A percentile compares a stretch with the other conserved stretches of the same genome.
Conservation (phyloP, 2,797 vertebrate species). For the Epinephelus awoara region DNA sequence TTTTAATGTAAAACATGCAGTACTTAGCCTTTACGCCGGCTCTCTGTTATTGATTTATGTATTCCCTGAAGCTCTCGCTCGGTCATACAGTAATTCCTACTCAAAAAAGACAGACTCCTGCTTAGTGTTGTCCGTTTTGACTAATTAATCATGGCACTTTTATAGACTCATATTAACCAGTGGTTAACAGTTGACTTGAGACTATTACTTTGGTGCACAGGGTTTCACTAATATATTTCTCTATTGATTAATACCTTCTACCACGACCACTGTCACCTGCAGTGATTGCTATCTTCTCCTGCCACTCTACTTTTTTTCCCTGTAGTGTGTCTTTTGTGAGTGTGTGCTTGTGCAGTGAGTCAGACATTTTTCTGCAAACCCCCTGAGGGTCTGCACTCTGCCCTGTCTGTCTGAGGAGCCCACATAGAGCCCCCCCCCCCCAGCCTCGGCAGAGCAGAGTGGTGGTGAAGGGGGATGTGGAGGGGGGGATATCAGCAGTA, state of each 20-base stretch:
- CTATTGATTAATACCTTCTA: slow-evolving; percentile 44
- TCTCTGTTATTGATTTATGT: slow-evolving; percentile 26
- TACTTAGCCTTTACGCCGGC: slow-evolving; percentile 1
- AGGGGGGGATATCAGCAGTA: slow-evolving; percentile 23
- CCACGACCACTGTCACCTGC: background rate
- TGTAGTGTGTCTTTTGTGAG: slow-evolving; percentile 5
- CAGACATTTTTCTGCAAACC: slow-evolving; percentile 50
- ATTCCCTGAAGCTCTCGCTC: slow-evolving; percentile 5
- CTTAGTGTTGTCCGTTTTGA: background rate
- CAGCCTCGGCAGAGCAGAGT: slow-evolving; percentile 8
- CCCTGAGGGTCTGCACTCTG: slow-evolving; percentile 47
- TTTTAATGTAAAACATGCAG: slow-evolving; percentile 17
- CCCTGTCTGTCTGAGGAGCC: slow-evolving; percentile 49
- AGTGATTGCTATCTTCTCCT: slow-evolving; percentile 26
- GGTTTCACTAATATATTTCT: slow-evolving; percentile 30
- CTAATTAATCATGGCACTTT: slow-evolving; percentile 16
- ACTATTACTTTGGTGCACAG: background rate
- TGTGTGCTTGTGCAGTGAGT: slow-evolving; percentile 38
- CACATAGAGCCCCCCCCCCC: slow-evolving; percentile 25
- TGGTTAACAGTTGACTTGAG: slow-evolving; percentile 24
- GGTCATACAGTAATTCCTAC: slow-evolving; percentile 2
- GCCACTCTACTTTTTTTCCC: slow-evolving; percentile 10
- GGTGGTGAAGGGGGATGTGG: background rate
- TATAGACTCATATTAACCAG: slow-evolving; percentile 26
- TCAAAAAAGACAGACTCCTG: slow-evolving; percentile 16